These are phyloP conservation scores for Meloidogyne floridensis DNA, from an alignment of 1,140 invertebrate genomes.

Conservation along the genomic window DNA sequence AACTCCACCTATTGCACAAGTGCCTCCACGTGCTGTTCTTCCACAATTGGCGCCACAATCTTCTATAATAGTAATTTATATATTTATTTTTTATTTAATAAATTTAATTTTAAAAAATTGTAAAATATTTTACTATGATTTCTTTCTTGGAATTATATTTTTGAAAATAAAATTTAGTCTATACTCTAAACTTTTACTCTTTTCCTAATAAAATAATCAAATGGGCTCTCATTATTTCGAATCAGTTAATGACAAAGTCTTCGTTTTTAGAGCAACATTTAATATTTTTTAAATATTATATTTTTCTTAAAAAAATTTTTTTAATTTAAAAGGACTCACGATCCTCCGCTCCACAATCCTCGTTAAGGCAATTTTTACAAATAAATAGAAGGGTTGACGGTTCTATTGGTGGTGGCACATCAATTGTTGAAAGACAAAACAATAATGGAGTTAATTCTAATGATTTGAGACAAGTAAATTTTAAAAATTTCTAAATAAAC, in stretches of 20 bases:
- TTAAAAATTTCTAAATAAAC: too few relatives aligned
- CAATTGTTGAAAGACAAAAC: slow-evolving; percentile 22
- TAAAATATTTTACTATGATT: too few relatives aligned
- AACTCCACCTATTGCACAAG: not conserved
- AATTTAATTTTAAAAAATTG: not conserved
- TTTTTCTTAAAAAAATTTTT: not conserved
- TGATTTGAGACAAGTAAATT: slow-evolving; percentile 1
- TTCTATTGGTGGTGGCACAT: not conserved
- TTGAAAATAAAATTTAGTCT: too few relatives aligned
- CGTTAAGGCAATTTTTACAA: not conserved
- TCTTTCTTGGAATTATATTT: too few relatives aligned
- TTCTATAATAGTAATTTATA: not conserved
- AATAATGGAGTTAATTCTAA: not conserved
- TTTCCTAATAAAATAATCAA: too few relatives aligned
- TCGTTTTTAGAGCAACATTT: too few relatives aligned
- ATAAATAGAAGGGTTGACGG: slow-evolving; percentile 23
- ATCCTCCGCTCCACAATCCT: not conserved
- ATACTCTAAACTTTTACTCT: too few relatives aligned
- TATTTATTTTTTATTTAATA: not conserved
- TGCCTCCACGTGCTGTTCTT: slow-evolving; percentile 23
- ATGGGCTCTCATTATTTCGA: too few relatives aligned
- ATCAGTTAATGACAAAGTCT: too few relatives aligned
- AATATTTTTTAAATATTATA: not conserved
- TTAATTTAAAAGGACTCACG: too few relatives aligned
- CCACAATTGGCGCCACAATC: slow-evolving; percentile 13